Evolutionary conservation across 2,888 invertebrate species (phyloP).

Genomic region (Scaptomyza tumidula): DNA sequence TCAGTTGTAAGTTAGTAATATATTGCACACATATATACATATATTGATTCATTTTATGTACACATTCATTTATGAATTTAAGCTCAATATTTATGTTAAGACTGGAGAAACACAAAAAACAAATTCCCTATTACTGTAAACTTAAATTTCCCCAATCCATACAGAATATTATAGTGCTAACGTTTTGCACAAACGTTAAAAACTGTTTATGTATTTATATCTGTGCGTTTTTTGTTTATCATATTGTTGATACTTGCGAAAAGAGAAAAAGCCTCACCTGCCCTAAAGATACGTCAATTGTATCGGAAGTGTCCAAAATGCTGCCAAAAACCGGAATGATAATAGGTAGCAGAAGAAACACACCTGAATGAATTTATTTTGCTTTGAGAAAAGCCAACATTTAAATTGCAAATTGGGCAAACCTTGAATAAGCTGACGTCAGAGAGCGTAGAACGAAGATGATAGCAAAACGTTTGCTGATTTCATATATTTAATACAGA

Average conservation of each 20-base stretch:
- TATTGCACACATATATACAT: no score
- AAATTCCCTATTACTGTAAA: background rate
- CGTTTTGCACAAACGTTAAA: conserved; percentile 12
- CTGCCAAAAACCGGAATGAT: conserved; percentile 50
- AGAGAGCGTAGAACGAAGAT: conserved; percentile 33
- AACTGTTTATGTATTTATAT: conserved; percentile 11
- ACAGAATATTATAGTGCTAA: background rate
- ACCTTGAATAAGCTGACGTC: conserved; percentile 66
- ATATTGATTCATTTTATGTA: background rate
- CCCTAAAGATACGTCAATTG: conserved; percentile 65
- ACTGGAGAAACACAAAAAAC: background rate
- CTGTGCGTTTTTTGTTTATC: conserved; percentile 58
- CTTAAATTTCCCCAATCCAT: background rate
- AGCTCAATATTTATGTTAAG: background rate
- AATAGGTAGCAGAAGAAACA: conserved; percentile 50
- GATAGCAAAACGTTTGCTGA: conserved; percentile 17
- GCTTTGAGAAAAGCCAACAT: conserved; percentile 51
- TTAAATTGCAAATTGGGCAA: conserved; percentile 71
- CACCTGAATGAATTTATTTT: conserved; percentile 59
- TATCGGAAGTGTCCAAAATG: conserved; percentile 72
- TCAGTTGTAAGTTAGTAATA: no score
- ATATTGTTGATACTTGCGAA: conserved; percentile 41
- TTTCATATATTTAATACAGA: background rate
- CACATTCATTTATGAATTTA: background rate
- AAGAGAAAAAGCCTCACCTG: conserved; percentile 52